phyloP scores from a whole-genome alignment of 1,140 invertebrate genomes.

The Asbolus verrucosus region DNA sequence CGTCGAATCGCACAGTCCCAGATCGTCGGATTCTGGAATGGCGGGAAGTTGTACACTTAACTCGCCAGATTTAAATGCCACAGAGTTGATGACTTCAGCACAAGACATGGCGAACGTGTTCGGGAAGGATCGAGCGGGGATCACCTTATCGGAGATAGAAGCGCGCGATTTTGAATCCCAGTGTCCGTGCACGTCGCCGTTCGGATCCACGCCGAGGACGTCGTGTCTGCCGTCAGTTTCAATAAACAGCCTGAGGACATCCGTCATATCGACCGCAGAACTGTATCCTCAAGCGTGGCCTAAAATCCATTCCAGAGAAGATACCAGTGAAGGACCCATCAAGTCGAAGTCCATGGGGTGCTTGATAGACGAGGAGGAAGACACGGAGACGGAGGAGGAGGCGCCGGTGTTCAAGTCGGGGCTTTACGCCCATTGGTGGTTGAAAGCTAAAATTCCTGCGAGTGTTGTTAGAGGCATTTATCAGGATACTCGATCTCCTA shows the following conservation, averaged over 20 bases:
- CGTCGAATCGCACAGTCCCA: conserved; percentile 70
- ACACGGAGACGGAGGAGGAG: conserved; percentile 53
- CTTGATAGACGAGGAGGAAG: conserved; percentile 48
- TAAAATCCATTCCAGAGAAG: conserved; percentile 60
- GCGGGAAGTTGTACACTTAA: conserved; percentile 81
- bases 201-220: conserved; percentile 76
- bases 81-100: conserved; percentile 69
- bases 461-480: conserved; percentile 71
- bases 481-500: conserved; percentile 60
- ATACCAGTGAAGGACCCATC: conserved; percentile 53
- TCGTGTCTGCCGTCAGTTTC: conserved; percentile 70
- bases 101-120: conserved; percentile 49
- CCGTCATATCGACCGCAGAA: conserved; percentile 67
- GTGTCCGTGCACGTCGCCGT: conserved; percentile 78
- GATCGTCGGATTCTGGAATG: conserved; percentile 86
- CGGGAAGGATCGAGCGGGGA: too few relatives aligned
- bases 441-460: conserved; percentile 84
- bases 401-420: conserved; percentile 78
- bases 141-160: conserved; percentile 72
- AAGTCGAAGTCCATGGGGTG: conserved; percentile 55
- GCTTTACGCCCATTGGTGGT: conserved; percentile 92
- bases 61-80: too few relatives aligned
- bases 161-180: conserved; percentile 76
- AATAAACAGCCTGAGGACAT: conserved; percentile 67
- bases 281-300: conserved; percentile 63